These are phyloP conservation scores for Salmo trutta DNA, from an alignment of 2,797 vertebrate genomes.

Conservation along the genomic window DNA sequence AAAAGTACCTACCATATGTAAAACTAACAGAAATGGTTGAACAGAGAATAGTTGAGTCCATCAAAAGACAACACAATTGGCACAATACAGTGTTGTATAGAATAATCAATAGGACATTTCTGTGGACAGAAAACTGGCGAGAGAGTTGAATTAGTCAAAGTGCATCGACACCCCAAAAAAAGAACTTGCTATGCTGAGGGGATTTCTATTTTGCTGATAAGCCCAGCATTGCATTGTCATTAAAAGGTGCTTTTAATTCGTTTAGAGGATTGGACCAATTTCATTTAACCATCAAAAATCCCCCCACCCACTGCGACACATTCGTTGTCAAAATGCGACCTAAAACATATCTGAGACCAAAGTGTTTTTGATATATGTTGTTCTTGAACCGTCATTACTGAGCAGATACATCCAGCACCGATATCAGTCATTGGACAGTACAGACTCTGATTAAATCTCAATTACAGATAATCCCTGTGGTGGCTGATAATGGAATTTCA, in stretches of 20 bases:
- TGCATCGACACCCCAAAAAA: not conserved
- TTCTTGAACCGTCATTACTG: not conserved
- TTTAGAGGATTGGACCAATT: not conserved
- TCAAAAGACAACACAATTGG: not conserved
- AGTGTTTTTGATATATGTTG: not conserved
- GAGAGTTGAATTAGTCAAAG: not conserved
- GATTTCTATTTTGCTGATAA: conserved; percentile 3
- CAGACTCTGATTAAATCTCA: not conserved
- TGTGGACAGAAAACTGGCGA: not conserved
- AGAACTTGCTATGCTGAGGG: not conserved
- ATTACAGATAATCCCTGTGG: conserved; percentile 8
- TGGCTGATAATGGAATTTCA: conserved; percentile 4
- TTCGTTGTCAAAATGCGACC: not conserved
- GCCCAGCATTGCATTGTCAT: not conserved
- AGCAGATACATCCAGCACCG: not conserved
- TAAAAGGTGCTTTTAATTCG: not conserved
- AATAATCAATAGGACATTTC: not conserved
- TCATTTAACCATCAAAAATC: not conserved
- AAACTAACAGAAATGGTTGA: too few species aligned
- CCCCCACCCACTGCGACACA: not conserved
- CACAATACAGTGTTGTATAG: not conserved
- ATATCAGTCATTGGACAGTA: not conserved
- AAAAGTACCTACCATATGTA: not conserved
- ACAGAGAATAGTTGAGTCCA: too few species aligned
- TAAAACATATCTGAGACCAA: not conserved